Base-by-base conservation (phyloP, 2,888 invertebrate genomes). In the Luperina testacea region DNA sequence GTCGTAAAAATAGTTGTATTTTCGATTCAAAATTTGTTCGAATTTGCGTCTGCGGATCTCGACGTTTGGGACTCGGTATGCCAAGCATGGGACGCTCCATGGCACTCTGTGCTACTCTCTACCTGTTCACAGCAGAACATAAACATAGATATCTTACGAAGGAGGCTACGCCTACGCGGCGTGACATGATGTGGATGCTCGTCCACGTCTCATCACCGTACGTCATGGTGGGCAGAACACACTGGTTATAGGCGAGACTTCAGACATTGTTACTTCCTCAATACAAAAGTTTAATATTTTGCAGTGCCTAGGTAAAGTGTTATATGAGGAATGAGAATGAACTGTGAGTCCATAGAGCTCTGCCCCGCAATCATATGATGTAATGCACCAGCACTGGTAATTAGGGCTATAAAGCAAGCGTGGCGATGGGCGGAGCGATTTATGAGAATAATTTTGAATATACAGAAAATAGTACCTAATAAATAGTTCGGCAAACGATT, bases 321-420 rank as follows among this genome's bases (percentile, higher is more conserved):
- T 81, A 71, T 82, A 80, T 68, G 76, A 79, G 79, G 82, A 79
- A 76, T 79, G 77, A 82, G 82, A 87, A 80, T 78, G 78, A 70
- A 32, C 75, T 53, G 77, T 75, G 78, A 81, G 79, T 83, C 78
- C 78, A 77, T 87, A 83, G 67, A 73, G 67, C 80, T 78, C 61
- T 77, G 78, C 75, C 87, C 87, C 70, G 80, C 83, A 81, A 83
- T 77, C 72, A 77, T 67, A 76, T 88, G 87, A 88, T 77, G 89
- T 87, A 88, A 88, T 77, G 51, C 38, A 48, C 73, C 27, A 71
- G 73, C 57, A 73, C 69, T 38, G 70, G 81, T 82, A 38, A 64
- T 24, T 69, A 13, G 69, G 83, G 85, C 85, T 32, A 48, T 24
- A 65, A 1, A 72, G 27, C n/a, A 1, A 64, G 76, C 88, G 79